Evolutionary conservation across 2,888 invertebrate genomes (phyloP).

Genomic region (Drosophila tanythrix): DNA sequence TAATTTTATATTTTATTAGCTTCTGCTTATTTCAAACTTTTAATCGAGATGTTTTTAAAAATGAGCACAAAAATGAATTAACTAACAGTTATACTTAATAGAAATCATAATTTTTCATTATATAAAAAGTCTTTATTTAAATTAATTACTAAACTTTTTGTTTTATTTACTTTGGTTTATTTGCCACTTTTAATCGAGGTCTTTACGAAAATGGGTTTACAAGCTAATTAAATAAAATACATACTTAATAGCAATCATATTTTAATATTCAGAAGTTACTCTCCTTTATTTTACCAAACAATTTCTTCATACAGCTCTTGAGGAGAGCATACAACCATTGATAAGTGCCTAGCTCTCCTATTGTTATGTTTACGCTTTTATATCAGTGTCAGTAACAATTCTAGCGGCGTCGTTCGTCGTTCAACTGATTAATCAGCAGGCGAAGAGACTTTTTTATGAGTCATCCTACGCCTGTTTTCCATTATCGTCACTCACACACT

Average conservation of each 20-base stretch:
- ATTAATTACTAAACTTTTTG: not conserved
- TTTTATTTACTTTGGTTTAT: not conserved
- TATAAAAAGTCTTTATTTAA: not conserved
- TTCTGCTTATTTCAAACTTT: not conserved
- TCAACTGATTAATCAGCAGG: slow-evolving; percentile 70
- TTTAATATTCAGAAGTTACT: not conserved
- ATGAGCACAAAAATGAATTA: no score
- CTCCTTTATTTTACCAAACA: not conserved
- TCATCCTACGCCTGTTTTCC: slow-evolving; percentile 39
- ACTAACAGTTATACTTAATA: no score
- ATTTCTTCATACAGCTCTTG: not conserved
- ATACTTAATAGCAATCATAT: not conserved
- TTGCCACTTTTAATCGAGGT: not conserved
- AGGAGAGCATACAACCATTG: slow-evolving; percentile 24
- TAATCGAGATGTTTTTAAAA: not conserved
- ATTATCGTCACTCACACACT: slow-evolving; percentile 45
- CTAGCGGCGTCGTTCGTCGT: slow-evolving; percentile 22
- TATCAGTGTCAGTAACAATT: slow-evolving; percentile 42
- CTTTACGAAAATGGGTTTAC: not conserved
- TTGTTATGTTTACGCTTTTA: slow-evolving; percentile 55
- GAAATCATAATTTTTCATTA: no score
- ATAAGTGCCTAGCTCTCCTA: not conserved
- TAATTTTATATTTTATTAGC: not conserved
- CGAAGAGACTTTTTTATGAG: slow-evolving; percentile 37
- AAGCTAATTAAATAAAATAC: not conserved